phyloP scores from a whole-genome alignment of 2,888 invertebrate species.

The Agrotis exclamationis region DNA sequence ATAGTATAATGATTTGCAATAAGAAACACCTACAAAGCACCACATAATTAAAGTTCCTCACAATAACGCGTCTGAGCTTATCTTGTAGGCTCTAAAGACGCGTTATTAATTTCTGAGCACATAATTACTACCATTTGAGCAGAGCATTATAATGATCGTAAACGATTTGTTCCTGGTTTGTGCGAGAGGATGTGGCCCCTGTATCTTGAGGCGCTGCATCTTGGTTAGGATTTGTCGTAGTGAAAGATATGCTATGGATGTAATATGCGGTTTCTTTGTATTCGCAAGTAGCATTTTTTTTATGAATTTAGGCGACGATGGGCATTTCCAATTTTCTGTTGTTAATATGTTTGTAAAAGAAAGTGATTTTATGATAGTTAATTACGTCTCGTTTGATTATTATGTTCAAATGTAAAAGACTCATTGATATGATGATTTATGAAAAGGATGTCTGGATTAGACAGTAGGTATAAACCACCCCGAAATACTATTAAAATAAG shows the following conservation, averaged over 20 bases:
- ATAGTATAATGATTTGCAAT: too few relatives aligned
- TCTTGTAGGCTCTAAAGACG: conserved; percentile 29
- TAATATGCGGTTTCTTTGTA: neutral
- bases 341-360: too few relatives aligned
- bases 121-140: conserved; percentile 53
- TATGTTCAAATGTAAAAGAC: too few relatives aligned
- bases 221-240: conserved; percentile 63
- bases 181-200: conserved; percentile 82
- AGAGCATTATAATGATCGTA: conserved; percentile 52
- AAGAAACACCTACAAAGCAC: conserved; percentile 7
- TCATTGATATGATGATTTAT: too few relatives aligned
- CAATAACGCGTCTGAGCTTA: conserved; percentile 14
- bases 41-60: conserved; percentile 35
- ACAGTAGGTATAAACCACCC: too few relatives aligned
- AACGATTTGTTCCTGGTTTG: conserved; percentile 77
- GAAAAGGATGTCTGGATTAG: too few relatives aligned
- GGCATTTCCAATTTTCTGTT: too few relatives aligned
- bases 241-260: conserved; percentile 60
- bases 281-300: accelerated
- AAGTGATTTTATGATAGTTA: too few relatives aligned
- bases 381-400: too few relatives aligned
- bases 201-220: conserved; percentile 76
- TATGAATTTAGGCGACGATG: neutral
- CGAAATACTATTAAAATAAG: too few relatives aligned
- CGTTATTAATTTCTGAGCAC: conserved; percentile 46